These are phyloP conservation scores for Anabacerthia variegaticeps DNA, from an alignment of 2,797 vertebrate species.

Conservation along the genomic window DNA sequence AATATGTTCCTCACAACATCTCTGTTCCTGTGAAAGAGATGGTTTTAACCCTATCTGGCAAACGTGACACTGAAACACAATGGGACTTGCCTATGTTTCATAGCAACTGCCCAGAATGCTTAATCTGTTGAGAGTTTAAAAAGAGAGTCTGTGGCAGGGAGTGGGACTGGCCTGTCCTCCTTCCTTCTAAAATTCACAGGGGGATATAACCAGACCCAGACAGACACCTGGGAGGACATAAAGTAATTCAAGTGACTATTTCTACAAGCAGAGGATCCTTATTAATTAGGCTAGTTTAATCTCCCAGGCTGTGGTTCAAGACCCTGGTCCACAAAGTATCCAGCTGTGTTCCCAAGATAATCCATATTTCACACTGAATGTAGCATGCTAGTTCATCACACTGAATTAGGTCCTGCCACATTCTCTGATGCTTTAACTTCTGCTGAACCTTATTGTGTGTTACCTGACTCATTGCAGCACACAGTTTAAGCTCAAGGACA, in stretches of 20 bases:
- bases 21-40: background rate
- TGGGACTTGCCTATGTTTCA: background rate
- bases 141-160: background rate
- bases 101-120: background rate
- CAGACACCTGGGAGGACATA: background rate
- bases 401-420: background rate
- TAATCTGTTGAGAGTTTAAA: background rate
- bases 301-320: background rate
- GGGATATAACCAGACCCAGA: background rate
- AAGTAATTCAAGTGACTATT: background rate
- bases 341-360: background rate
- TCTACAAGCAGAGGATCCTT: background rate
- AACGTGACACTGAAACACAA: background rate
- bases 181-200: background rate
- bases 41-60: background rate
- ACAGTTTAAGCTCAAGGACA: background rate
- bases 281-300: background rate
- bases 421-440: background rate
- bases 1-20: background rate
- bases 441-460: background rate
- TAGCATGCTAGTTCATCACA: background rate
- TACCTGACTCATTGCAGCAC: background rate
- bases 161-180: background rate
- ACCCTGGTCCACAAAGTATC: background rate
- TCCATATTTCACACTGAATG: fast-evolving